phyloP scores from a whole-genome alignment of 1,140 invertebrate genomes.

The Paramacrobiotus metropolitanus region DNA sequence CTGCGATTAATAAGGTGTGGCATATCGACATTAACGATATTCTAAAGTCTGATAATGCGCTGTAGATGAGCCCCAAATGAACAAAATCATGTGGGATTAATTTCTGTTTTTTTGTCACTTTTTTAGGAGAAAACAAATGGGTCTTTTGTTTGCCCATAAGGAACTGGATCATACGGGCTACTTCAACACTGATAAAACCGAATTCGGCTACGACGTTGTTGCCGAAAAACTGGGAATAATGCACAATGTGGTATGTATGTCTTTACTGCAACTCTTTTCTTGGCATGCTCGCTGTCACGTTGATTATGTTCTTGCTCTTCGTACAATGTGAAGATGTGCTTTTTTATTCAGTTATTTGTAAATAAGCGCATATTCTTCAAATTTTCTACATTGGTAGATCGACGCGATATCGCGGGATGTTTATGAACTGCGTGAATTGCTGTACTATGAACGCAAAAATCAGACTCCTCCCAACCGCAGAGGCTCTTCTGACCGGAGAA shows the following conservation, averaged over 20 bases:
- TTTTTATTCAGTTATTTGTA: background rate
- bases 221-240: background rate
- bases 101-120: no score
- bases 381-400: background rate
- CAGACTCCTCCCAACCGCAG: background rate
- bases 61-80: no score
- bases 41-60: no score
- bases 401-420: constrained; percentile 1
- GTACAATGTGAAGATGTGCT: background rate
- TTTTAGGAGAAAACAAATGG: background rate
- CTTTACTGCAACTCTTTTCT: background rate
- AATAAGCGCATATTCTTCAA: no score
- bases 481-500: background rate
- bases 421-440: background rate
- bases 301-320: background rate
- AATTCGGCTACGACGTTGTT: background rate
- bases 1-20: no score
- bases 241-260: background rate
- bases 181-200: background rate
- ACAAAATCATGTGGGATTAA: no score
- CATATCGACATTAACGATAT: no score
- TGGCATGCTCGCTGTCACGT: background rate
- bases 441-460: background rate
- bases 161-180: constrained; percentile 1
- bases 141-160: background rate